Evolutionary conservation across 2,888 invertebrate genomes (phyloP).

Genomic region (Leptopterna dolabrata): DNA sequence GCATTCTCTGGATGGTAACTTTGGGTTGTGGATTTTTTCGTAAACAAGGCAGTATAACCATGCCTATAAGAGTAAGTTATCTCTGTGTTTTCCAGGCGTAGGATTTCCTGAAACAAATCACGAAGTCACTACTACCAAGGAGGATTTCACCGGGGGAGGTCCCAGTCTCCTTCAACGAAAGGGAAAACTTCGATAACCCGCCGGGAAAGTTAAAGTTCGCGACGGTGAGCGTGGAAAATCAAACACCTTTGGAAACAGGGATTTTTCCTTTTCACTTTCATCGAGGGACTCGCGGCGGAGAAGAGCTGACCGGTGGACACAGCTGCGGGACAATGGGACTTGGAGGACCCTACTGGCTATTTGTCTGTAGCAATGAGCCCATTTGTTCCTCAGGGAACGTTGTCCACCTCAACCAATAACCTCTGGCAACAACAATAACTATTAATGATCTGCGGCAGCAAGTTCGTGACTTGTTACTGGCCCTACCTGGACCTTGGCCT

Average conservation of each 20-base stretch:
- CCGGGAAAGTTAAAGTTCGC: neutral
- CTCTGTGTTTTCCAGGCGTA: no score
- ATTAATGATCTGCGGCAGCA: no score
- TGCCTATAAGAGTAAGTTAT: no score
- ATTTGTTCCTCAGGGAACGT: no score
- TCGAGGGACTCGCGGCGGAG: neutral
- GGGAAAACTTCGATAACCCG: conserved; percentile 16
- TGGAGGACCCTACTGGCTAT: neutral
- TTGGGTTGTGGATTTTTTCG: no score
- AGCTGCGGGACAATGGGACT: neutral
- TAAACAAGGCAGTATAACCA: no score
- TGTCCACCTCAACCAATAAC: no score
- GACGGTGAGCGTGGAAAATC: conserved; percentile 1
- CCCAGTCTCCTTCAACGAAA: neutral
- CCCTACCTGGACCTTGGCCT: no score
- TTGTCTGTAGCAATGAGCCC: neutral
- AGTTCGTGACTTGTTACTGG: no score
- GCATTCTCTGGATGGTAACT: no score
- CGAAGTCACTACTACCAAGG: neutral
- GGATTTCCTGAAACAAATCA: neutral
- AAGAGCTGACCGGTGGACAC: neutral
- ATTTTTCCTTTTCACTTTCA: neutral
- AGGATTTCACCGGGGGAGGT: neutral
- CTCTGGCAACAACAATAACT: no score
- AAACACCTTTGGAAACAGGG: neutral